Evolutionary conservation across 2,888 invertebrate species (phyloP), one percentile per base, ranked within the genome.

Genomic region (Pristionchus exspectatus): DNA sequence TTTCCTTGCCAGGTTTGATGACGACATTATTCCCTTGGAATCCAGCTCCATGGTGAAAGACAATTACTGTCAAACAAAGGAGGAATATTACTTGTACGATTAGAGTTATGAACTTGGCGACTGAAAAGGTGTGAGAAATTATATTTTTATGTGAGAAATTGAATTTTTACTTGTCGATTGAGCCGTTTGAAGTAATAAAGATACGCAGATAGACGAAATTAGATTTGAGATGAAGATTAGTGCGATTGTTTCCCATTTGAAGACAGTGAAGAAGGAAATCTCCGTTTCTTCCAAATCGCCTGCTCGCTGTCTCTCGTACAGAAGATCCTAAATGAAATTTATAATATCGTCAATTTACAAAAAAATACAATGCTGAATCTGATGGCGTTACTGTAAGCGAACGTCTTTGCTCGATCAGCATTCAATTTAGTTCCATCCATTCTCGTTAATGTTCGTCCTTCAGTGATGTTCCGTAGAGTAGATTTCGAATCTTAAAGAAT

Each of bases 251-350:
- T 81, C 81, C 81, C 81, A 81, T 81, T 81, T 81, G 81, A 81
- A 81, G 14, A 81, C 81, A 10, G 81, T 81, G 81, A 81, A 81
- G 81, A 81, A 81, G 16, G 81, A 81, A 24, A 81, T 81, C 18
- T 81, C 81, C 14, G 81, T 50, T 50, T 81, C 81, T 27, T 81
- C 81, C 50, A 81, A 44, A 12, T 81, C 50, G 14, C 50, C 27
- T 5, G 50, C 44, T 27, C 81, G 24, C n/a, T 81, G 81, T 27
- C 81, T 50, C 16, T 81, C 81, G 50, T 81, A 81, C 16, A 81
- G 38, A 27, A 44, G 81, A 81, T 81, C 81, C 81, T 81, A n/a
- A 4, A 77, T 1, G 9, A 0, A 30, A 74, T 38, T 69, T 27
- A 69, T 69, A 69, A 2, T n/a, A n/a, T 12, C n/a, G 12, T 33